phyloP scores from a whole-genome alignment of 2,888 invertebrate genomes.

The Megamerina dolium region DNA sequence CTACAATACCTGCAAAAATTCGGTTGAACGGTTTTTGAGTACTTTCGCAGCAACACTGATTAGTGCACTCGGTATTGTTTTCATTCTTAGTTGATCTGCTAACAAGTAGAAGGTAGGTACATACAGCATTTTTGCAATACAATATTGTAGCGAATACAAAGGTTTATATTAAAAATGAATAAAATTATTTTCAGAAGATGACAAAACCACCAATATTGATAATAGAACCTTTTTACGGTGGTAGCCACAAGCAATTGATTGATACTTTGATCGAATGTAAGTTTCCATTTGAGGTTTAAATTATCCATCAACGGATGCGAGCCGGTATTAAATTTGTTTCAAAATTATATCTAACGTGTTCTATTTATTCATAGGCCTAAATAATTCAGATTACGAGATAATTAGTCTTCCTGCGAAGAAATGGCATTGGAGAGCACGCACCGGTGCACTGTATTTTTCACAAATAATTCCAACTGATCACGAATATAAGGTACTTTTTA shows the following conservation, averaged over 20 bases:
- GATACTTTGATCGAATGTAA: constrained; percentile 51
- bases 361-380: constrained; percentile 33
- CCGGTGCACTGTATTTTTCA: constrained; percentile 59
- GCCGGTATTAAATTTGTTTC: too few relatives aligned
- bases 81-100: too few relatives aligned
- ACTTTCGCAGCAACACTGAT: too few relatives aligned
- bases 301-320: too few relatives aligned
- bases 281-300: constrained; percentile 17
- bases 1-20: too few relatives aligned
- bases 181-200: constrained; percentile 20
- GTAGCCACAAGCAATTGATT: constrained; percentile 64
- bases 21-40: too few relatives aligned
- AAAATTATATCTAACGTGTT: not conserved
- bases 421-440: constrained; percentile 72
- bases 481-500: constrained; percentile 56
- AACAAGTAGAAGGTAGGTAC: too few relatives aligned
- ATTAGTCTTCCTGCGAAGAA: constrained; percentile 63
- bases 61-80: too few relatives aligned
- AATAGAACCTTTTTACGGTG: constrained; percentile 67
- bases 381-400: constrained; percentile 46
- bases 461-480: constrained; percentile 55
- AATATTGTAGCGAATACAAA: too few relatives aligned
- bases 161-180: constrained; percentile 8
- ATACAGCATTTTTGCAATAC: too few relatives aligned
- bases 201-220: constrained; percentile 50